Percentiles rank a stretch among this genome's conserved stretches.
Evolutionary conservation across 2,113 vertebrate genomes (phyloP).

Genomic region (Pangasianodon gigas): DNA sequence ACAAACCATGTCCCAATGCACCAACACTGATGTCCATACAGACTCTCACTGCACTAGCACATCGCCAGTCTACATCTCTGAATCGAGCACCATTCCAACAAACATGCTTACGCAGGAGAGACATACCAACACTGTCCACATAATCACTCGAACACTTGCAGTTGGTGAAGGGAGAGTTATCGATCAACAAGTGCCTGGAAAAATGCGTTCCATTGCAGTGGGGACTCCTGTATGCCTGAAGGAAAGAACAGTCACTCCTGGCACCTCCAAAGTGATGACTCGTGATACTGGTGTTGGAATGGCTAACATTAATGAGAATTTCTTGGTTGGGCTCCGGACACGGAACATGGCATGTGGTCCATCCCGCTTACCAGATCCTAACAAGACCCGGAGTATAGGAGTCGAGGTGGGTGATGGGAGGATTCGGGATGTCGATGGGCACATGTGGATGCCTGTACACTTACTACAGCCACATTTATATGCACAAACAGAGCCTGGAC

Average conservation of each 20-base stretch:
- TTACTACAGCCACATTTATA: slow-evolving; percentile 52
- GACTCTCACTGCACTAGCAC: slow-evolving; percentile 81
- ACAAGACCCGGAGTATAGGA: slow-evolving; percentile 82
- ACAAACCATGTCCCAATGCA: slow-evolving; percentile 74
- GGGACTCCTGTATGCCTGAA: slow-evolving; percentile 69
- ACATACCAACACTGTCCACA: slow-evolving; percentile 79
- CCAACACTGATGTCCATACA: slow-evolving; percentile 74
- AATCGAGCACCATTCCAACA: slow-evolving; percentile 80
- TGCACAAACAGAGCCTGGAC: slow-evolving; percentile 70
- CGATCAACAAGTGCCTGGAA: slow-evolving; percentile 66
- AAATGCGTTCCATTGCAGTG: slow-evolving; percentile 79
- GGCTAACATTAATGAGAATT: slow-evolving; percentile 85
- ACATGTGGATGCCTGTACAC: slow-evolving; percentile 42
- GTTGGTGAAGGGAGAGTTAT: slow-evolving; percentile 82
- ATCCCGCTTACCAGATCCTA: slow-evolving; percentile 70
- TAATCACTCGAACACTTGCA: slow-evolving; percentile 76
- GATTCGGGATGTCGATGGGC: slow-evolving; percentile 60
- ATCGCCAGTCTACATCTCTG: slow-evolving; percentile 59
- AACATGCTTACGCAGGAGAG: slow-evolving; percentile 80
- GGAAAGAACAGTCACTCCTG: slow-evolving; percentile 20
- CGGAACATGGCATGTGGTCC: slow-evolving; percentile 93
- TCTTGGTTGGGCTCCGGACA: slow-evolving; percentile 88
- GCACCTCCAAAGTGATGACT: slow-evolving; percentile 69
- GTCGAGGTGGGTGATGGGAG: slow-evolving; percentile 85
- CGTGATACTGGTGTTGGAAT: slow-evolving; percentile 86